Evolutionary conservation across 1,140 invertebrate genomes (phyloP), one percentile per base, ranked within the genome.

Genomic region (Holotrichia oblita): DNA sequence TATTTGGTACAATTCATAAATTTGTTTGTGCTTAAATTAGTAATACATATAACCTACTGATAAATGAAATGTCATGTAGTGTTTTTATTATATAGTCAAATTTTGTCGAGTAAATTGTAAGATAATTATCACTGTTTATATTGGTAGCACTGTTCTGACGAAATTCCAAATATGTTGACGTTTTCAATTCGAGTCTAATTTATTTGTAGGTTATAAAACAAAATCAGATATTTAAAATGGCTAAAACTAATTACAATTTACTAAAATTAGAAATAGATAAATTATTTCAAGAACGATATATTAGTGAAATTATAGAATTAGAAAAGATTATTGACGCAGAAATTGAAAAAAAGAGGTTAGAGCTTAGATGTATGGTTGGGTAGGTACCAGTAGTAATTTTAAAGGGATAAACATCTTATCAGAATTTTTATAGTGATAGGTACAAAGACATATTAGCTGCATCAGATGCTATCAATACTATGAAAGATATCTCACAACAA

Each of bases 401-500:
- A 55, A 48, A 73, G 8, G 20, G n/a, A n/a, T 73, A 14, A 3
- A 73, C 20, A 17, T 48, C 48, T 44, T 44, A 42, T 9, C 48
- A 44, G 12, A 40, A 34, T 8, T 12, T 76, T 44, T 90, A 40
- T 82, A 98, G 97, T 0, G 96, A 98, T 87, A 89, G 96, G 77
- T 98, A 98, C 85, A 88, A 97, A 84, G 97, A 98, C 86, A 88
- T 98, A 17, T 94, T 98, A 80, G 94, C 97, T 86, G 97, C 97
- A 24, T 97, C 97, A 4, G 97, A 98, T 84, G 97, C 96, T 27
- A 98, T 98, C 81, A 93, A 92, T 48, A 93, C 94, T 80, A 98
- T 98, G 97, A 94, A 94, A 87, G 88, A 88, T 22, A 95, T 95
- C 69, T 93, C 96, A 2, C 89, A 92, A 80, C 91, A 92, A 80